Percentiles rank a stretch among this genome's conserved stretches.
phyloP scores from a whole-genome alignment of 2,113 vertebrate genomes.

The Formicarius rufipectus region DNA sequence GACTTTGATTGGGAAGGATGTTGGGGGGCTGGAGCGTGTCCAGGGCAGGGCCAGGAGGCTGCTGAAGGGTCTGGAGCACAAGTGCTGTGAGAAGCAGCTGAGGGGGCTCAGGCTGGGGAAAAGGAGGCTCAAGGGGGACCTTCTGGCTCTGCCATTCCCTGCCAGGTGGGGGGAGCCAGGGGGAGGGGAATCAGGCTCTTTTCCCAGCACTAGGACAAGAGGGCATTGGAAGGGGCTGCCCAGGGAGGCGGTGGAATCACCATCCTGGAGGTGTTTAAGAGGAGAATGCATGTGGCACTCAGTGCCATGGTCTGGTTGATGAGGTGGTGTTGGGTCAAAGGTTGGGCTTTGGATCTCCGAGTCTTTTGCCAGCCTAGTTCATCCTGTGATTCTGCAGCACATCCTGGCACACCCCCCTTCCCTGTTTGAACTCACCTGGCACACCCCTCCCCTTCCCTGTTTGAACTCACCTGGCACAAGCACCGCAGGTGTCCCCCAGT shows the following conservation, averaged over 20 bases:
- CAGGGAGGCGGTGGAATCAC: background rate
- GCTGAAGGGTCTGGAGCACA: background rate
- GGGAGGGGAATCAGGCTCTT: no score
- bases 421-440: background rate
- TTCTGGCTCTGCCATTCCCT: background rate
- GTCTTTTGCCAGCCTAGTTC: background rate
- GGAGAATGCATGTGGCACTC: background rate
- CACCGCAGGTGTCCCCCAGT: background rate
- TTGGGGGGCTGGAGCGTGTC: background rate
- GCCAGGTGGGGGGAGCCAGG: background rate
- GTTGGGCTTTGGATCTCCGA: background rate
- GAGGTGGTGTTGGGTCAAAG: background rate
- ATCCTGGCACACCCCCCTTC: background rate
- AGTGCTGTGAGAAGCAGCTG: background rate
- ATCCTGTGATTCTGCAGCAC: background rate
- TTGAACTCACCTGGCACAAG: background rate
- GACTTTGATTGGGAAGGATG: background rate
- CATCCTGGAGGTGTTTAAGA: background rate
- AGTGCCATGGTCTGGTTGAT: background rate
- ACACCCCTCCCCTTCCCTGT: background rate
- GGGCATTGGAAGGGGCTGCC: background rate
- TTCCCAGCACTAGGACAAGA: no score
- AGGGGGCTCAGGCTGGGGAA: background rate
- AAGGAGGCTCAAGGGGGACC: background rate
- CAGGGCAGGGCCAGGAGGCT: background rate